These are phyloP conservation scores for Platyrinchus mystaceus DNA, from an alignment of 2,797 vertebrate genomes.

Conservation along the genomic window DNA sequence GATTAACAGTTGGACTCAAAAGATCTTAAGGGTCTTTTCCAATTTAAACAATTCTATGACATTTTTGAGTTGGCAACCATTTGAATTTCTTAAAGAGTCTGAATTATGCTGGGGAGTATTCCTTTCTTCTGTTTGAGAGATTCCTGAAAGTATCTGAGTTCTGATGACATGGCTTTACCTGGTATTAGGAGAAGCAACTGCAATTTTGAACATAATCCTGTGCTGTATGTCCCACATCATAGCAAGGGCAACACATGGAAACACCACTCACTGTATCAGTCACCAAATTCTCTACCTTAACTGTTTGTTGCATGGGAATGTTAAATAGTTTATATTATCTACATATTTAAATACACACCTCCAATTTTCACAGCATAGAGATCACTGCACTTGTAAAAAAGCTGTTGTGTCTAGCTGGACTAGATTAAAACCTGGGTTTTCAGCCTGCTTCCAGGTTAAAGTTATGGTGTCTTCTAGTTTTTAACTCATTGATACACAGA, in stretches of 20 bases:
- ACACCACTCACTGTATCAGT: neutral
- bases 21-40: neutral
- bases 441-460: neutral
- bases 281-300: neutral
- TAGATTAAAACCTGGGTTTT: neutral
- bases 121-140: neutral
- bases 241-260: neutral
- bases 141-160: neutral
- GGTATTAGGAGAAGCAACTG: neutral
- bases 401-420: neutral
- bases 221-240: neutral
- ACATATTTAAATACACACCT: neutral
- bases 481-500: neutral
- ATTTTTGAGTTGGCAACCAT: neutral
- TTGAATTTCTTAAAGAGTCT: neutral
- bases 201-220: neutral
- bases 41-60: neutral
- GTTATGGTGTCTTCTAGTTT: neutral
- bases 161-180: neutral
- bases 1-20: neutral
- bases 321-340: neutral
- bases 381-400: neutral
- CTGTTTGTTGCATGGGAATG: neutral
- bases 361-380: neutral
- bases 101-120: neutral